Evolutionary conservation across 2,888 invertebrate genomes (phyloP).

Genomic region (Pharmacophagus antenor): DNA sequence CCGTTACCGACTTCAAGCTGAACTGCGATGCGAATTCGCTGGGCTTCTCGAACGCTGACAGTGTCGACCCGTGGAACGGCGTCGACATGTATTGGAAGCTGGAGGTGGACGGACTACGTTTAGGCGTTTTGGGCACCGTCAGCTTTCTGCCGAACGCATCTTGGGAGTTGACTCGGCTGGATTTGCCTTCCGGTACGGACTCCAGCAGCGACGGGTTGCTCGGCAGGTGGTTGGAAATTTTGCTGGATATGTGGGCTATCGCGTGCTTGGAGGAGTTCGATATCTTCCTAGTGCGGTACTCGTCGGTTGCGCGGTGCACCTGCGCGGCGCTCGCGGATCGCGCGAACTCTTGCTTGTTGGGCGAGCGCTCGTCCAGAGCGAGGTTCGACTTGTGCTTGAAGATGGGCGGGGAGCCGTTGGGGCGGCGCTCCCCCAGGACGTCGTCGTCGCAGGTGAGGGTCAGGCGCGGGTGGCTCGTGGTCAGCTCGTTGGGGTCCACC

Average conservation of each 20-base stretch:
- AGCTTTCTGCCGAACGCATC: conserved; percentile 67
- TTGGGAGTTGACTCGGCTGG: conserved; percentile 58
- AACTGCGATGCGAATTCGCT: conserved; percentile 89
- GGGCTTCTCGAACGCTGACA: conserved; percentile 88
- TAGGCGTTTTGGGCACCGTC: conserved; percentile 75
- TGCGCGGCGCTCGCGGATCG: conserved; percentile 87
- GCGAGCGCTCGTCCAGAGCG: conserved; percentile 48
- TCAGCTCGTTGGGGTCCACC: conserved; percentile 57
- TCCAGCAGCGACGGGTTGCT: conserved; percentile 84
- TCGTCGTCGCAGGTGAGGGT: conserved; percentile 56
- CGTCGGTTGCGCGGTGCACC: conserved; percentile 71
- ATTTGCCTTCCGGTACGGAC: conserved; percentile 85
- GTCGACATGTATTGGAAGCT: conserved; percentile 93
- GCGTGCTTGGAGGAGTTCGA: conserved; percentile 62
- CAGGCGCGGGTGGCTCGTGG: conserved; percentile 53
- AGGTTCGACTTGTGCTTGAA: conserved; percentile 55
- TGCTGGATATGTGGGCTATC: conserved; percentile 83
- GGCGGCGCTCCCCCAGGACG: conserved; percentile 44
- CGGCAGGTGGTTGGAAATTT: conserved; percentile 78
- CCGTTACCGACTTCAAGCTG: conserved; percentile 85
- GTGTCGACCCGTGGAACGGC: conserved; percentile 91
- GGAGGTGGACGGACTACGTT: conserved; percentile 87
- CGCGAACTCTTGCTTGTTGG: conserved; percentile 65
- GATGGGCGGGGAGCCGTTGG: conserved; percentile 65
- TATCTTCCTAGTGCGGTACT: conserved; percentile 59